phyloP scores from a whole-genome alignment of 64 coral and sea anemone genomes.

The Hydrozoanthus tunicans region DNA sequence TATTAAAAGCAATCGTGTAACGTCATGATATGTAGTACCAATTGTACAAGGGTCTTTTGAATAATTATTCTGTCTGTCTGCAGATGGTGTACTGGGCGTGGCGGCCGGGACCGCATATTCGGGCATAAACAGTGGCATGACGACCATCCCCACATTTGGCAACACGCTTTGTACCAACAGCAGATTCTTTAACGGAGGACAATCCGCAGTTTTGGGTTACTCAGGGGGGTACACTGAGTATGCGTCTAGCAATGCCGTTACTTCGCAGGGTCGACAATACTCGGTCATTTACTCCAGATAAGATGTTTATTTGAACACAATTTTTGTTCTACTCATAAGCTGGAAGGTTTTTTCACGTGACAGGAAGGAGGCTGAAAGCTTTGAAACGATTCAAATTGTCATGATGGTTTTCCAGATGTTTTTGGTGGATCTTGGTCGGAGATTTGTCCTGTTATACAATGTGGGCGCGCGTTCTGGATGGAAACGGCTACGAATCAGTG shows the following conservation, averaged over 20 bases:
- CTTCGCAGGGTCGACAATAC: constrained; percentile 26
- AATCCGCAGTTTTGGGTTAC: constrained; percentile 37
- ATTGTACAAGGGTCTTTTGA: no score
- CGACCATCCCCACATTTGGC: constrained; percentile 42
- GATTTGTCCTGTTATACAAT: no score
- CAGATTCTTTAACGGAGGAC: constrained; percentile 43
- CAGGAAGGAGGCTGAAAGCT: not conserved
- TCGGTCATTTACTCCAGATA: constrained; percentile 56
- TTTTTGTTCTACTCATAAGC: no score
- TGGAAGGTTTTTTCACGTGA: not conserved
- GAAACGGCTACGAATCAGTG: no score
- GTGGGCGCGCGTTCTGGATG: no score
- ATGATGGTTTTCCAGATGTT: no score
- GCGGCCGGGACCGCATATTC: not conserved
- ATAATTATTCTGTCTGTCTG: not conserved
- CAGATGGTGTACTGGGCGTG: constrained; percentile 28
- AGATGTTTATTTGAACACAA: not conserved
- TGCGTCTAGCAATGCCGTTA: constrained; percentile 39
- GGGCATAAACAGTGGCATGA: constrained; percentile 44
- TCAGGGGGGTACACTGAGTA: constrained; percentile 57
- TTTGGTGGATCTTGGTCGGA: no score
- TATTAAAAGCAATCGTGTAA: no score
- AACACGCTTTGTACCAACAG: constrained; percentile 51
- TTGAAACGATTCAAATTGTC: no score
- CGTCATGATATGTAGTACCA: no score